Base-by-base conservation (phyloP, 2,113 vertebrate genomes). In the Platichthys stellatus region DNA sequence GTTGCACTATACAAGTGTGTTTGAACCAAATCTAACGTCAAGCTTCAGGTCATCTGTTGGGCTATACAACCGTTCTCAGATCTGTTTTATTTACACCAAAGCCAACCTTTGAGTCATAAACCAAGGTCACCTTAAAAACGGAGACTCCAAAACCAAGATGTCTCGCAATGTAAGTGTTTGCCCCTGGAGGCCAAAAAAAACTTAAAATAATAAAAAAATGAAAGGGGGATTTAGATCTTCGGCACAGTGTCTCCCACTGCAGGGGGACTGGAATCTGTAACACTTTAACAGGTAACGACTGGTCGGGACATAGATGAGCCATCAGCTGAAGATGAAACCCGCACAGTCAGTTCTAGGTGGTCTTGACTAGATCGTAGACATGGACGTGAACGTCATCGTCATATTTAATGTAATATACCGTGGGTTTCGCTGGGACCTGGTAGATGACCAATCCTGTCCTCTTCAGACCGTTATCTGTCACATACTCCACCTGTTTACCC, bases 331-430 rank as follows among this genome's bases (percentile, higher is more conserved):
- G 64, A 54, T 62, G 57, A 83, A 4, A 57, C 54, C 17, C 12
- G 2, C 57, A 80, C 74, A 86, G 89, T 90, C 86, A 78, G 71
- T 83, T 84, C 88, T 95, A 95, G 88, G 95, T 95, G 76, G 95
- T 95, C 90, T 95, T 95, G 82, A 95, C 94, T 82, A 95, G 90
- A 74, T 95, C 94, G n/a, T 95, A 95, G 71, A 95, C 95, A 47
- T 95, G 94, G 76, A 95, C 93, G 92, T 95, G 95, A 75, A 95
- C 94, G 47, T 95, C 95, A 24, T 95, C 95, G n/a, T 95, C 94
- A 53, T 95, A 95, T 82, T 95, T 95, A 84, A 95, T 95, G 92
- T 95, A 95, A 85, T 95, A 95, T 43, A 95, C 95, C 0, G 95
- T 95, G 58, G 95, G 95, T 74, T 95, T 95, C 20, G 95, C 95